phyloP scores from a whole-genome alignment of 2,797 vertebrate genomes.

The Pristis pectinata region DNA sequence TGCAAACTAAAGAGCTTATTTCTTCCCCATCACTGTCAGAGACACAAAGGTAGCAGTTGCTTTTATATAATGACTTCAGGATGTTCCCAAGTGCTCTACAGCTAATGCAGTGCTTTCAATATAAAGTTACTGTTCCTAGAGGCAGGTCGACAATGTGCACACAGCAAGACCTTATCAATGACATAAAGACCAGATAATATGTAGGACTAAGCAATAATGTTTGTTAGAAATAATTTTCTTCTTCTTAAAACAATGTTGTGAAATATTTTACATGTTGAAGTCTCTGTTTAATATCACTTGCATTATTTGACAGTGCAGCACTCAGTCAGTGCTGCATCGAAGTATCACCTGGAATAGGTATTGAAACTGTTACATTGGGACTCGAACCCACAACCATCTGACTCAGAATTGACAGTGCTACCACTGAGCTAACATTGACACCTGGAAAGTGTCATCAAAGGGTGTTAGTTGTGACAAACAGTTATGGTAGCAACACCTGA shows the following conservation, averaged over 20 bases:
- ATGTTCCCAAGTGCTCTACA: not conserved
- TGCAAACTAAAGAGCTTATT: not conserved
- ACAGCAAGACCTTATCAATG: not conserved
- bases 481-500: not conserved
- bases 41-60: not conserved
- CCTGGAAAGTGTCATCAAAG: not conserved
- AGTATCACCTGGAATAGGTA: not conserved
- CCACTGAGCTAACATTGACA: conserved; percentile 2
- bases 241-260: not conserved
- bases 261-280: not conserved
- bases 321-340: not conserved
- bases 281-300: not conserved
- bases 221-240: not conserved
- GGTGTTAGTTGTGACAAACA: not conserved
- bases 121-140: not conserved
- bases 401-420: not conserved
- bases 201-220: not conserved
- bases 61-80: not conserved
- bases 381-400: not conserved
- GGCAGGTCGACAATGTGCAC: not conserved
- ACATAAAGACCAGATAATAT: not conserved
- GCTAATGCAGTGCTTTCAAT: not conserved
- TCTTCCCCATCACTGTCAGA: not conserved
- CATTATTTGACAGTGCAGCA: too few species aligned
- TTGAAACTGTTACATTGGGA: not conserved